A percentile compares a stretch with the other conserved stretches of the same genome.
Conservation (phyloP, 2,888 invertebrate species). For the Caradrina kadenii region DNA sequence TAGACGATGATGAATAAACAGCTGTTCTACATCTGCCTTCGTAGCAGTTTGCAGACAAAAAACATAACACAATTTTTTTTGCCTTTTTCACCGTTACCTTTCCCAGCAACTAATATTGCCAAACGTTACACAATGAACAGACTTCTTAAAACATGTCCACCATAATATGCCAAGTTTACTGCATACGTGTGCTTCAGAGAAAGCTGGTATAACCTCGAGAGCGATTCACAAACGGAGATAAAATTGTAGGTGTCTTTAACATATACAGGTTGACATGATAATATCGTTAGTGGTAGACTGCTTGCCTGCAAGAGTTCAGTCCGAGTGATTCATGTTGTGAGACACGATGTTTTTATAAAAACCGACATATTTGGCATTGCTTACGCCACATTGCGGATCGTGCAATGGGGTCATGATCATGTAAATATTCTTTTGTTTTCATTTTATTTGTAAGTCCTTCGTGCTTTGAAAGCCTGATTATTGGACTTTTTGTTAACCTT, state of each 20-base stretch:
- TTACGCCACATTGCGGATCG: constrained; percentile 18
- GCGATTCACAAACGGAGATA: constrained; percentile 45
- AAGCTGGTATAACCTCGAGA: constrained; percentile 39
- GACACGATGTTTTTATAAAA: constrained; percentile 28
- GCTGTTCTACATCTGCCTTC: constrained; percentile 17
- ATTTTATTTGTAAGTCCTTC: not conserved
- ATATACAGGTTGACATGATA: not conserved
- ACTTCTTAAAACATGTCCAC: not conserved
- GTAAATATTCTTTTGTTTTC: not conserved
- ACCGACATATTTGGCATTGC: constrained; percentile 42
- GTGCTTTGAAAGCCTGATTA: no score
- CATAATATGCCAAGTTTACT: constrained; percentile 35
- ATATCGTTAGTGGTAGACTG: constrained; percentile 25
- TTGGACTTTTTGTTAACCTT: no score
- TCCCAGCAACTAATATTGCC: not conserved
- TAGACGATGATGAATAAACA: constrained; percentile 6
- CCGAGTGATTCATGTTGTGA: constrained; percentile 40
- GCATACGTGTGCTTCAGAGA: constrained; percentile 30
- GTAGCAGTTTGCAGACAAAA: no score
- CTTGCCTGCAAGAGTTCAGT: constrained; percentile 32
- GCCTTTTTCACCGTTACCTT: not conserved
- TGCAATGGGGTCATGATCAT: constrained; percentile 7
- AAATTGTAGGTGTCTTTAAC: constrained; percentile 14
- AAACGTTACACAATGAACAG: constrained; percentile 7
- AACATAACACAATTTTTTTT: not conserved